Conservation (phyloP, 2,797 vertebrate species). For the Tokudaia tokunoshimensis region DNA sequence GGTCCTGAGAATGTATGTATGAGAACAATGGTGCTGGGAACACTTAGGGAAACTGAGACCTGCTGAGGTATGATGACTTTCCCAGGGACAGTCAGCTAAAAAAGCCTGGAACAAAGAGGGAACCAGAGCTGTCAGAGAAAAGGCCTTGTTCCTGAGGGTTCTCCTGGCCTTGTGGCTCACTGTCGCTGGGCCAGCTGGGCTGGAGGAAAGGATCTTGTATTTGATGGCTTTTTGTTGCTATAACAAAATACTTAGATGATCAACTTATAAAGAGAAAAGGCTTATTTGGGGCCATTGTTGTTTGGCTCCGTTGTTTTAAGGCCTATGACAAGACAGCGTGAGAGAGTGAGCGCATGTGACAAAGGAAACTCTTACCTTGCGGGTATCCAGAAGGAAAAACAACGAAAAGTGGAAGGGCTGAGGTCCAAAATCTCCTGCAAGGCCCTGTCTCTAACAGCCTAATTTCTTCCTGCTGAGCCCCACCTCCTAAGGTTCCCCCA, state of each 20-base stretch:
- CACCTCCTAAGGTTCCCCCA: background rate
- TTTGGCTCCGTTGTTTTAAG: background rate
- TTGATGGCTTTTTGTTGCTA: background rate
- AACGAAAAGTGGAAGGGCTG: background rate
- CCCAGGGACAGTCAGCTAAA: background rate
- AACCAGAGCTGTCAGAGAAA: background rate
- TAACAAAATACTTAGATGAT: background rate
- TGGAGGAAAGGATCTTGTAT: background rate
- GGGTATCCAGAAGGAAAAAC: background rate
- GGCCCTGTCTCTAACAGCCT: background rate
- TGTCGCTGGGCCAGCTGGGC: background rate
- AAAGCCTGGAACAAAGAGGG: background rate
- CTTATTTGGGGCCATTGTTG: background rate
- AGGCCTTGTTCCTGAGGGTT: background rate
- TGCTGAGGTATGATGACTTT: background rate
- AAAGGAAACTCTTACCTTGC: background rate
- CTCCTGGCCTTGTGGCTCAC: background rate
- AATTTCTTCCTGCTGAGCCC: background rate
- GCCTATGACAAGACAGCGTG: background rate
- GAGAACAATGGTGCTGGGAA: background rate
- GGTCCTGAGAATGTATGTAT: background rate
- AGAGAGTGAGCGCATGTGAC: background rate
- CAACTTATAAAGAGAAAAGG: background rate
- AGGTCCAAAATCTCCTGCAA: background rate
- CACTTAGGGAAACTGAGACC: background rate